Base-by-base conservation (phyloP, 2,888 invertebrate genomes). In the Drosophila suboccidentalis region DNA sequence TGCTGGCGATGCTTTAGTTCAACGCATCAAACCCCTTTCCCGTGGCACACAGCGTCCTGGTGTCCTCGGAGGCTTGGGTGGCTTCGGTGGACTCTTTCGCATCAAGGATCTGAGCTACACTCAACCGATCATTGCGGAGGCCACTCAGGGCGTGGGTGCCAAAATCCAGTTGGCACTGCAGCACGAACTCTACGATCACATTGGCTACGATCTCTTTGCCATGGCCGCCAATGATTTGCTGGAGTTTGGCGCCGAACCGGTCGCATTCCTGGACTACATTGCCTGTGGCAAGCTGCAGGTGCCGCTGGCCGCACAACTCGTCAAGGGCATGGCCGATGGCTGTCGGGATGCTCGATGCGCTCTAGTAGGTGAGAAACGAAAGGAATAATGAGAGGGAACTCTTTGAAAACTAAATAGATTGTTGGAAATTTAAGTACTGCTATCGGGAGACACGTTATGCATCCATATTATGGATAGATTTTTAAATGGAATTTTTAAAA, bases 211-310 rank as follows among this genome's bases (percentile, higher is more conserved):
- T 93, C 94, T 99, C 36, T 98, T 99, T 2, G 99, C 99, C 4
- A 98, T 99, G 98, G 98, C 98, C 91, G 98, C 97, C 49, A 99
- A 99, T 93, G 98, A 99, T 92, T 95, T 99, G 57, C 93, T 99
- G 53, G 98, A 98, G 79, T 97, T 98, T 71, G 99, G 98, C 47
- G 99, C 98, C 0, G 97, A 98, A 87, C 98, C 99, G 0, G 94
- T 99, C 78, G 98, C 97, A 82, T 99, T 99, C 93, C 94, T 99
- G 17, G 99, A 99, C 94, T 99, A 99, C 92, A 98, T 98, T 93
- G 98, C 99, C 22, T 97, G 97, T 90, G 98, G 98, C 0, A 94
- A 95, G 58, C 94, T 99, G 67, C 95, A 97, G 85, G 95, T 97
- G 1, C 94, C 95, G 0, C 94, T 95, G 0, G 97, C 98, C 0